Base-by-base conservation (phyloP, 2,113 vertebrate species). In the Phodopus roborovskii region DNA sequence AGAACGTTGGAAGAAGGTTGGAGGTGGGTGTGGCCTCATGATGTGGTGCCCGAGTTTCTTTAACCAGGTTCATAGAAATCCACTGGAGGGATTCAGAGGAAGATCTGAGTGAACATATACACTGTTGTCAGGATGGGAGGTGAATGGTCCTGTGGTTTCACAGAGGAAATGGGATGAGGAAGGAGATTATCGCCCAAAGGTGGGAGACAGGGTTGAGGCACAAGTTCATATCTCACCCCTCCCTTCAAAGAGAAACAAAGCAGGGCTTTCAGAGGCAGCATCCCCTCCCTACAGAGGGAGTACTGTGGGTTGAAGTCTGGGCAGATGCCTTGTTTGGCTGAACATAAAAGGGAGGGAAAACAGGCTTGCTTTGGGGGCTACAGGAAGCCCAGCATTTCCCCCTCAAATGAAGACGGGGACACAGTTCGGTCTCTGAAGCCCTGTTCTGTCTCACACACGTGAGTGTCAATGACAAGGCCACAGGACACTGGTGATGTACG, bases 401-500 rank as follows among this genome's bases (percentile, higher is more conserved):
- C 91, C 85, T 96, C 81, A 93, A 91, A 92, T 75, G 96, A 97
- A 97, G 98, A 97, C 83, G 88, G 93, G 97, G 98, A 98, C 95
- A 97, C 96, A 97, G 81, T 73, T 88, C 85, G 48, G 95, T 75
- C 96, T 98, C 97, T 97, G 95, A 90, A 98, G 97, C 56, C 19
- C 93, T 96, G 94, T 97, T 97, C 96, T 97, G 94, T 92, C 96
- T 96, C 95, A 96, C 71, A 92, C 96, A 88, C 60, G 70, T 68
- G 85, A 0, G 50, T 87, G 56, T 73, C 82, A 96, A 92, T 22
- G 92, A 97, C 94, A 96, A 94, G 92, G 92, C 78, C 92, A 92
- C 83, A 93, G 88, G 20, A 88, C 56, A 30, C 94, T 73, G 84
- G 85, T 48, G 78, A 98, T 92, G 91, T 92, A 88, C 96, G 92